Conservation (phyloP, 2,888 invertebrate genomes). For the Lypha dubia region DNA sequence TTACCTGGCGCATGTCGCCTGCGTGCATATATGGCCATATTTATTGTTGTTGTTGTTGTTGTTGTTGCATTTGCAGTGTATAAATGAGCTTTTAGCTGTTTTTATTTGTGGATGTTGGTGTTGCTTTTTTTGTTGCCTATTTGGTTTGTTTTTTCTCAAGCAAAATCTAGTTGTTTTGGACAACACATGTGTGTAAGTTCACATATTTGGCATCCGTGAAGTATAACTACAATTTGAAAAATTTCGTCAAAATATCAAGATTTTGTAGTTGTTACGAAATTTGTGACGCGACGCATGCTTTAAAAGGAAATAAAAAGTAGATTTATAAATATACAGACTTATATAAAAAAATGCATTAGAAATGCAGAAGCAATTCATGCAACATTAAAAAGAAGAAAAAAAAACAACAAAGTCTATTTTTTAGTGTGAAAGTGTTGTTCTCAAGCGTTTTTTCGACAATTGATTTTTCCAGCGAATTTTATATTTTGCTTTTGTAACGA, state of each 20-base stretch:
- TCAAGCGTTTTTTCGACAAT: constrained; percentile 45
- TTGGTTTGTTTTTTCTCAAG: constrained; percentile 24
- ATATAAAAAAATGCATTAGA: constrained; percentile 32
- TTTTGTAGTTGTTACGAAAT: constrained; percentile 42
- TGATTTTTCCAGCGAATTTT: constrained; percentile 47
- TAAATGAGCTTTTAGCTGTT: neutral
- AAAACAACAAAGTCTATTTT: constrained; percentile 8
- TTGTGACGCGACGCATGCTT: constrained; percentile 33
- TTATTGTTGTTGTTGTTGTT: constrained; percentile 29
- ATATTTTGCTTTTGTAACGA: constrained; percentile 36
- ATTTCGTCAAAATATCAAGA: constrained; percentile 34
- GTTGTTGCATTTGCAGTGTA: constrained; percentile 51
- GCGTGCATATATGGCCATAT: constrained; percentile 63
- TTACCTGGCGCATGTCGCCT: constrained; percentile 71
- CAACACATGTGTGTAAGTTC: constrained; percentile 60
- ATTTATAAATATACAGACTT: neutral
- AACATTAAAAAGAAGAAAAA: constrained; percentile 33
- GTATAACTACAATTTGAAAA: constrained; percentile 43
- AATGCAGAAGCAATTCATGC: constrained; percentile 35
- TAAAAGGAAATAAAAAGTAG: constrained; percentile 38
- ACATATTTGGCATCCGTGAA: constrained; percentile 67
- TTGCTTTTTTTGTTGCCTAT: constrained; percentile 20
- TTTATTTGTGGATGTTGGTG: constrained; percentile 39
- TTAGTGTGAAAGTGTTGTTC: constrained; percentile 29
- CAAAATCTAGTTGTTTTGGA: constrained; percentile 58